Evolutionary conservation across 2,113 vertebrate species (phyloP).

Genomic region (Saccopteryx leptura): DNA sequence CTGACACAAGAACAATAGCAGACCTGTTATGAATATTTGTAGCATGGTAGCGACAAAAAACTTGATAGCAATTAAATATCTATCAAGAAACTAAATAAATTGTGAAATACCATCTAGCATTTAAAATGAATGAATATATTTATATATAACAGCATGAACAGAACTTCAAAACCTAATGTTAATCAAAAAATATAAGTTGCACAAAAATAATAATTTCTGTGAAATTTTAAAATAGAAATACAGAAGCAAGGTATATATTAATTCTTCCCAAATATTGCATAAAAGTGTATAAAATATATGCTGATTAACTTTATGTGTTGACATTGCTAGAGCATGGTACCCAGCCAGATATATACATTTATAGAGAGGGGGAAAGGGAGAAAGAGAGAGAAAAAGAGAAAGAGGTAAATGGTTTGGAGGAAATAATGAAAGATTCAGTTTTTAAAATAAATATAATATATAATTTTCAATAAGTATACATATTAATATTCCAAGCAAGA

Average conservation of each 20-base stretch:
- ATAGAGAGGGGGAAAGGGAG: not conserved
- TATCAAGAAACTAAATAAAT: conserved; percentile 15
- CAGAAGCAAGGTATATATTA: not conserved
- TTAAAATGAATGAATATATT: not conserved
- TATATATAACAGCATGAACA: not conserved
- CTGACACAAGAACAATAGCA: not conserved
- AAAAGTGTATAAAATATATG: not conserved
- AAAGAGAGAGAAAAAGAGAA: not conserved
- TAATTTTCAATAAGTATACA: not conserved
- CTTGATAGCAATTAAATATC: not conserved
- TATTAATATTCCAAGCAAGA: not conserved
- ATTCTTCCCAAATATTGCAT: not conserved
- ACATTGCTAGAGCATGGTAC: not conserved
- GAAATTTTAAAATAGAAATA: conserved; percentile 38
- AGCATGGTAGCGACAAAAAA: not conserved
- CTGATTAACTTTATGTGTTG: not conserved
- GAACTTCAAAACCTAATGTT: not conserved
- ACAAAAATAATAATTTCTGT: not conserved
- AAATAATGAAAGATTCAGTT: not conserved
- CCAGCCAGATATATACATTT: not conserved
- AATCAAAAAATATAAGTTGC: not conserved
- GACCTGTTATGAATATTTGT: not conserved
- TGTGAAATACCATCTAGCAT: not conserved
- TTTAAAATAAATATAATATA: not conserved
- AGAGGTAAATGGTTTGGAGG: not conserved